phyloP scores from a whole-genome alignment of 2,797 vertebrate genomes.

The Megaceryle alcyon region DNA sequence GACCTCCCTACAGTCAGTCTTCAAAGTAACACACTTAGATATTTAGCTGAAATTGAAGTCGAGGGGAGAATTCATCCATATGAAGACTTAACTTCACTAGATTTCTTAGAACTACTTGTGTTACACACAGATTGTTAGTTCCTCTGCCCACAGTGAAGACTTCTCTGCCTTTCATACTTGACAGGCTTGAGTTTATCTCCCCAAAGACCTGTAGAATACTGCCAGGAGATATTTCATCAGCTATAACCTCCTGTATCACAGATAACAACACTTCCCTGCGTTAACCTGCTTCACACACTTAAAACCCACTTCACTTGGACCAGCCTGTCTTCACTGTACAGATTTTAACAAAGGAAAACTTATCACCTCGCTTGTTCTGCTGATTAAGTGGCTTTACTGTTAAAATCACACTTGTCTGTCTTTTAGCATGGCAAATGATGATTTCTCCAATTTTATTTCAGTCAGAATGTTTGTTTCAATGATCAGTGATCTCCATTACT shows the following conservation, averaged over 20 bases:
- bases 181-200: neutral
- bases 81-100: neutral
- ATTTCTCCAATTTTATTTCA: neutral
- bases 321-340: neutral
- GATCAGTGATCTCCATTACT: neutral
- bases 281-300: neutral
- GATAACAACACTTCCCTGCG: neutral
- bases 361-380: neutral
- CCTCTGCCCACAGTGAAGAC: neutral
- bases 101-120: neutral
- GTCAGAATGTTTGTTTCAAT: neutral
- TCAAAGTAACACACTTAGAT: neutral
- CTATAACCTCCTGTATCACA: neutral
- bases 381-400: neutral
- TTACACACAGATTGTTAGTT: neutral
- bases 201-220: neutral
- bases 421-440: neutral
- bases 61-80: neutral
- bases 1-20: neutral
- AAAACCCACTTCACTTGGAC: neutral
- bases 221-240: neutral
- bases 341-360: neutral
- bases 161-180: neutral
- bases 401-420: neutral
- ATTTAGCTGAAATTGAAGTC: neutral